These are phyloP conservation scores for Chironomus tepperi DNA, from an alignment of 1,140 invertebrate species.

Conservation along the genomic window DNA sequence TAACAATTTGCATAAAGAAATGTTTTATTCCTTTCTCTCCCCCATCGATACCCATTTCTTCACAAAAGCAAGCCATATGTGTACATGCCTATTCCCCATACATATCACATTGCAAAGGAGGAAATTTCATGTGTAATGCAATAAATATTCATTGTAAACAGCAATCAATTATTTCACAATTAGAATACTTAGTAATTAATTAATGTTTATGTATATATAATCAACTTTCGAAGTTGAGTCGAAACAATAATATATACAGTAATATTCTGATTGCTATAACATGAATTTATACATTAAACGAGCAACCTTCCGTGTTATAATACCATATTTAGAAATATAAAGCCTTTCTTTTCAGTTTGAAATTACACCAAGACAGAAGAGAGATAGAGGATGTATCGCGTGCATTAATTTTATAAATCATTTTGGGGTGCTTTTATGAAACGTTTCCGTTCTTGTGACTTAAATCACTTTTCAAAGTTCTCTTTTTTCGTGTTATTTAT, in stretches of 20 bases:
- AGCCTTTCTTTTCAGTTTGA: background rate
- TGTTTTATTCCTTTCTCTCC: too few species aligned
- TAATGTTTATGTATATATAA: conserved; percentile 3
- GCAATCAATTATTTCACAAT: background rate
- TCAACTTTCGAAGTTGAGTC: background rate
- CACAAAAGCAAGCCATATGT: too few species aligned
- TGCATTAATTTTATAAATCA: conserved; percentile 23
- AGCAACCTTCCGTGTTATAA: conserved; percentile 5
- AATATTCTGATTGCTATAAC: background rate
- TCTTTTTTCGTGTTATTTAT: background rate
- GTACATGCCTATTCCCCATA: too few species aligned
- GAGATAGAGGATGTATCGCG: conserved; percentile 15
- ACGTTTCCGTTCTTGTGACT: conserved; percentile 11
- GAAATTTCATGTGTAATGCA: too few species aligned
- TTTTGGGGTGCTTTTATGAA: conserved; percentile 9
- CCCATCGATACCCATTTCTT: too few species aligned
- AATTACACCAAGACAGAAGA: background rate
- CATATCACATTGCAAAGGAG: too few species aligned
- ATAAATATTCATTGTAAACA: too few species aligned
- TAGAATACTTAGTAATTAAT: conserved; percentile 14
- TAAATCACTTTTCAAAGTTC: background rate
- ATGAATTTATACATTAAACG: conserved; percentile 9
- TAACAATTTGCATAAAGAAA: too few species aligned
- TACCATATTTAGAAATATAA: background rate
- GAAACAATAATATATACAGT: background rate